Evolutionary conservation across 2,113 vertebrate genomes (phyloP).

Genomic region (Tachuris rubrigastra): DNA sequence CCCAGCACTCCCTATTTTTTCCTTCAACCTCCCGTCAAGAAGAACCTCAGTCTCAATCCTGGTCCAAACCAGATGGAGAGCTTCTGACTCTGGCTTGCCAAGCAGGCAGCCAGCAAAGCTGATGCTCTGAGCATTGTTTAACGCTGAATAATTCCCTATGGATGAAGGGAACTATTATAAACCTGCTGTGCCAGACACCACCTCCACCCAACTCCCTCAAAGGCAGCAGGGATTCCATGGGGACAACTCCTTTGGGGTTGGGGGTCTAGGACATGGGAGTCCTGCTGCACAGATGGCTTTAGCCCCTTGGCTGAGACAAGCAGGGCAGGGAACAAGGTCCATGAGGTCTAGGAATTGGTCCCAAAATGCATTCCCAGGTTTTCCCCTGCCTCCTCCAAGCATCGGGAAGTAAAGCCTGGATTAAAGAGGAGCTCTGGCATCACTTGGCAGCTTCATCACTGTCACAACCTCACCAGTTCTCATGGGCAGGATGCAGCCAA

Average conservation of each 20-base stretch:
- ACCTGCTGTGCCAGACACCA: background rate
- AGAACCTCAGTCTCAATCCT: background rate
- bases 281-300: background rate
- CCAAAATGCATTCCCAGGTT: background rate
- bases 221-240: background rate
- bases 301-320: too few relatives aligned
- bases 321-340: background rate
- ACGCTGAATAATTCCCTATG: background rate
- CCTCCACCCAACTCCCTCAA: background rate
- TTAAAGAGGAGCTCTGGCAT: background rate
- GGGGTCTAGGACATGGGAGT: background rate
- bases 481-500: fast-evolving
- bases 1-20: fast-evolving
- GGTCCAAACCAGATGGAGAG: background rate
- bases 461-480: background rate
- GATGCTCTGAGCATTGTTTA: background rate
- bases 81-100: fast-evolving
- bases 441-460: background rate
- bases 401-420: background rate
- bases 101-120: background rate
- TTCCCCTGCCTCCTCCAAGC: fast-evolving
- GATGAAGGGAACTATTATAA: background rate
- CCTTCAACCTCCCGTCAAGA: background rate
- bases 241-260: background rate
- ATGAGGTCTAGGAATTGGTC: background rate